Percentiles rank a stretch among this genome's conserved stretches.
phyloP scores from a whole-genome alignment of 2,113 vertebrate genomes.

The Engraulis encrasicolus region DNA sequence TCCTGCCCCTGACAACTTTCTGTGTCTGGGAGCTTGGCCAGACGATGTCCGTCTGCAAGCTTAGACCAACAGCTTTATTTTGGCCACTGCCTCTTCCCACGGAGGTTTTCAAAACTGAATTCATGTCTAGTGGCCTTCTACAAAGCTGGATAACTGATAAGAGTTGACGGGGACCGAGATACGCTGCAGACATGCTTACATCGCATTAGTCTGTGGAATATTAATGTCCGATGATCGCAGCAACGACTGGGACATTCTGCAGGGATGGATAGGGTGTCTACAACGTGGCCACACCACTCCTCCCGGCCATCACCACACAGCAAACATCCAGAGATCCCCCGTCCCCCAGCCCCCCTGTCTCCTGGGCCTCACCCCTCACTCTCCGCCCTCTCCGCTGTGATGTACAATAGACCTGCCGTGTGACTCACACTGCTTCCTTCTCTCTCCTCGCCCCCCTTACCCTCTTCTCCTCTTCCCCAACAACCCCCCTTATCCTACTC shows the following conservation, averaged over 20 bases:
- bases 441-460: constrained; percentile 85
- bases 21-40: no score
- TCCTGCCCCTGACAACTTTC: no score
- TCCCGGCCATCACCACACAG: not conserved
- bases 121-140: not conserved
- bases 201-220: not conserved
- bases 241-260: not conserved
- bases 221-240: not conserved
- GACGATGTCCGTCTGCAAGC: no score
- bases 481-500: constrained; percentile 65
- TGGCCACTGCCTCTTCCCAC: not conserved
- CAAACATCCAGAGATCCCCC: no score
- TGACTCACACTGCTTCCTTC: constrained; percentile 97
- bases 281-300: not conserved
- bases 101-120: not conserved
- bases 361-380: constrained; percentile 55
- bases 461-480: constrained; percentile 71
- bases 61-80: not conserved
- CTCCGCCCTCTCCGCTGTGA: constrained; percentile 77
- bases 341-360: not conserved
- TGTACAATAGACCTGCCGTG: constrained; percentile 84
- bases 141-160: not conserved
- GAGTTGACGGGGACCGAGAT: not conserved
- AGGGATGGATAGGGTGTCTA: not conserved
- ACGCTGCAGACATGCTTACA: not conserved